Conservation (phyloP, 1,140 invertebrate genomes). For the Drosophila pectinifera region DNA sequence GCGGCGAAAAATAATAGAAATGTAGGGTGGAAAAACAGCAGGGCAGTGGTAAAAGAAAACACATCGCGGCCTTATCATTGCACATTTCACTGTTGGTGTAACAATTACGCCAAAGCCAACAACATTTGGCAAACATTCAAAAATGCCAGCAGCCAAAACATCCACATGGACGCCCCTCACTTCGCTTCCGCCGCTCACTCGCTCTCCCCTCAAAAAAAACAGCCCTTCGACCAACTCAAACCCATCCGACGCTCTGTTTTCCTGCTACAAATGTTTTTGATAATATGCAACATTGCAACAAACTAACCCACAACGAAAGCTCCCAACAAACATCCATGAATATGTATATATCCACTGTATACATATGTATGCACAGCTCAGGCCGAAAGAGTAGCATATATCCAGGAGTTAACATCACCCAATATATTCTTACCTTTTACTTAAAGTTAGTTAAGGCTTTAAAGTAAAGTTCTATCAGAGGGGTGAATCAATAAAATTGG, state of each 20-base stretch:
- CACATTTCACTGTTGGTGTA: conserved; percentile 80
- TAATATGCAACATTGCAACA: conserved; percentile 73
- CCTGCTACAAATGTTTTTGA: conserved; percentile 71
- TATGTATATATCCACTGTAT: conserved; percentile 27
- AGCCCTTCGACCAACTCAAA: conserved; percentile 23
- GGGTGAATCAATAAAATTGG: not conserved
- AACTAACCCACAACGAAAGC: conserved; percentile 60
- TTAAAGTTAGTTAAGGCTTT: not conserved
- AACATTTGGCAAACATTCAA: conserved; percentile 80
- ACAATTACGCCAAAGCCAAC: conserved; percentile 77
- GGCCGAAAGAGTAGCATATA: not conserved
- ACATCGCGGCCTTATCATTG: conserved; percentile 76
- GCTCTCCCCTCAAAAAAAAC: conserved; percentile 7
- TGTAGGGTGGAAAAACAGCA: conserved; percentile 23
- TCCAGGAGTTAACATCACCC: not conserved
- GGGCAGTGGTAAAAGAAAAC: conserved; percentile 38
- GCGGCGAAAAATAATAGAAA: conserved; percentile 41
- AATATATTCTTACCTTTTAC: too few relatives aligned
- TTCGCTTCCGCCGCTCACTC: not conserved
- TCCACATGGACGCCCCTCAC: conserved; percentile 40
- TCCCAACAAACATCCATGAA: conserved; percentile 18
- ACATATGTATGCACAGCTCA: not conserved
- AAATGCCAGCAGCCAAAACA: conserved; percentile 77
- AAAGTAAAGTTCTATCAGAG: not conserved
- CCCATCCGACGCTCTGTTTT: conserved; percentile 23